phyloP scores from a whole-genome alignment of 2,888 invertebrate genomes.

The Lasioglossum oenotherae region DNA sequence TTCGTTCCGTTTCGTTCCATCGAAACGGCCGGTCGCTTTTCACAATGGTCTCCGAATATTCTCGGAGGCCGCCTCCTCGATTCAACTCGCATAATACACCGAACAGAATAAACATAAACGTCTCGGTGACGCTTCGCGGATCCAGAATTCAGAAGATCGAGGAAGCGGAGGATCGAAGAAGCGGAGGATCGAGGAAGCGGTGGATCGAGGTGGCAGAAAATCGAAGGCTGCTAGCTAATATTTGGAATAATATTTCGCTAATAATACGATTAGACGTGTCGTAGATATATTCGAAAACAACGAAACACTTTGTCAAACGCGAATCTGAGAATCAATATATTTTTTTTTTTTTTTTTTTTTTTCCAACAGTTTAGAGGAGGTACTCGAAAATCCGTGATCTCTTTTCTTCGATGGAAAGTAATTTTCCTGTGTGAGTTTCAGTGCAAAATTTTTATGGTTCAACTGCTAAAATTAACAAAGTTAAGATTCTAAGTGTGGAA shows the following conservation, averaged over 20 bases:
- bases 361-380: too few species aligned
- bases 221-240: background rate
- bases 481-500: too few species aligned
- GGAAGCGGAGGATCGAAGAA: background rate
- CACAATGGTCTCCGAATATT: conserved; percentile 5
- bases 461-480: too few species aligned
- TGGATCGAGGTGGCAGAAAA: background rate
- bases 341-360: too few species aligned
- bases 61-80: conserved; percentile 28
- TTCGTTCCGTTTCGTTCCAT: conserved; percentile 16
- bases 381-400: too few species aligned
- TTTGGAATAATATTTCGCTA: too few species aligned
- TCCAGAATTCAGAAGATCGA: too few species aligned
- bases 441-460: too few species aligned
- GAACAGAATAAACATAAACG: conserved; percentile 32
- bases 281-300: background rate
- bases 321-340: background rate
- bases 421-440: too few species aligned
- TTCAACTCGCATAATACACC: conserved; percentile 33
- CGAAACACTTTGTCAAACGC: background rate
- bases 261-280: background rate
- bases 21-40: conserved; percentile 30
- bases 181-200: too few species aligned
- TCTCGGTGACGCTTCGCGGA: background rate
- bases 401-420: too few species aligned